These are phyloP conservation scores for Ceriagrion tenellum DNA, from an alignment of 2,888 invertebrate species.

Conservation along the genomic window DNA sequence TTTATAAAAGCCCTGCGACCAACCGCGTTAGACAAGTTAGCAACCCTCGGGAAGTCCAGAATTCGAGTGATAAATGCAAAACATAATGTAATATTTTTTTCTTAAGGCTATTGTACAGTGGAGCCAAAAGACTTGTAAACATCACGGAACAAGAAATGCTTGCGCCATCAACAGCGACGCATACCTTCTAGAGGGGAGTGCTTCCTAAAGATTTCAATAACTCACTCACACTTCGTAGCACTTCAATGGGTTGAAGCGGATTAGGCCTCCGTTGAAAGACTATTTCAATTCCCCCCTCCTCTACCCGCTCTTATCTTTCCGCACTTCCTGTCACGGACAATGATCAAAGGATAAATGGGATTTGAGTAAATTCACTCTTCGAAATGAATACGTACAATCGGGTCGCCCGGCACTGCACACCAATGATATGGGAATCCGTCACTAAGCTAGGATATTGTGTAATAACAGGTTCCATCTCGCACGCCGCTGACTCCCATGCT, in stretches of 20 bases:
- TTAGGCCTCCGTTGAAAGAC: neutral
- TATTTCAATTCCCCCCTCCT: neutral
- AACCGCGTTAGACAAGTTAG: too few species aligned
- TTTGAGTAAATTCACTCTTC: neutral
- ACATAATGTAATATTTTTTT: too few species aligned
- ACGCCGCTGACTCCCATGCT: neutral
- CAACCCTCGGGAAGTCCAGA: too few species aligned
- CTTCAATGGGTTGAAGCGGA: neutral
- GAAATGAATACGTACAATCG: neutral
- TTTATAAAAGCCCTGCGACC: too few species aligned
- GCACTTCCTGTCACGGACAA: neutral
- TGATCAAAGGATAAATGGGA: constrained; percentile 14
- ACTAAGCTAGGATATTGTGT: neutral
- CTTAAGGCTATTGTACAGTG: neutral
- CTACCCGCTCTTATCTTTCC: constrained; percentile 5
- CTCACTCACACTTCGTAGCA: neutral
- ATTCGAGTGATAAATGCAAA: too few species aligned
- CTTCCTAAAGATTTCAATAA: neutral
- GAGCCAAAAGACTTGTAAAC: neutral
- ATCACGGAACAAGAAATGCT: neutral
- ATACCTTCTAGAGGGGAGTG: neutral
- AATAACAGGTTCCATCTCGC: neutral
- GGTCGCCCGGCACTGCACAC: neutral
- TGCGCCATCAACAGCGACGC: neutral
- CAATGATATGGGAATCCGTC: neutral